Evolutionary conservation across 2,797 vertebrate genomes (phyloP), one percentile per base, ranked within the genome.

Genomic region (Erithacus rubecula): DNA sequence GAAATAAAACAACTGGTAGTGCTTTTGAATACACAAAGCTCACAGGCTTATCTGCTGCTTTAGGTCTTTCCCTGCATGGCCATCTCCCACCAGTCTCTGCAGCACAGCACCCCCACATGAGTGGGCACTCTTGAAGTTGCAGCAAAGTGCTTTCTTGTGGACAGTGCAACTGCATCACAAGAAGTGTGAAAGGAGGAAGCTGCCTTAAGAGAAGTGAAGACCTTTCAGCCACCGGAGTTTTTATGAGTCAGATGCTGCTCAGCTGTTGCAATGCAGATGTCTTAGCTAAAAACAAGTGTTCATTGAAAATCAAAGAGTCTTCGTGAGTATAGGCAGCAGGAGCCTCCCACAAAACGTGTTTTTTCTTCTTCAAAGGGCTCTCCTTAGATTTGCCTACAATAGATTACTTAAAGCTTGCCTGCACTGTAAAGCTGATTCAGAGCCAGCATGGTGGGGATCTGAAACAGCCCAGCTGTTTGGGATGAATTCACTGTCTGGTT

Each of bases 241-340:
- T 93, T 95, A 49, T 69, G 62, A 93, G 67, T 95, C 83, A 92
- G 86, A 83, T 4, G 2, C 90, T 87, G 59, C 77, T 96, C 87
- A 93, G 87, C 85, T 94, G 92, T 95, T 95, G 76, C 69, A 72
- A 34, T 95, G 92, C 92, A 84, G 83, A 88, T 91, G 52, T 82
- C 69, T 91, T 71, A 43, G 65, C 58, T 92, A 63, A 93, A 95
- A 93, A 68, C 87, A 95, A 81, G 43, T 5, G 30, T 95, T 93
- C 3, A 3, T 55, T 5, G 10, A 88, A 92, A 93, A 90, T 94
- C 78, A 87, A 92, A 94, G 79, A n/a, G n/a, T 67, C 77, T 80
- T 82, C 17, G 0, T 82, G 68, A 91, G 60, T 75, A 84, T n/a
- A 85, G 69, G 81, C 3, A 0, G 72, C 51, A 93, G 76, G 65